Conservation (phyloP, 1,140 invertebrate genomes). For the Leptestheria dahalacensis region DNA sequence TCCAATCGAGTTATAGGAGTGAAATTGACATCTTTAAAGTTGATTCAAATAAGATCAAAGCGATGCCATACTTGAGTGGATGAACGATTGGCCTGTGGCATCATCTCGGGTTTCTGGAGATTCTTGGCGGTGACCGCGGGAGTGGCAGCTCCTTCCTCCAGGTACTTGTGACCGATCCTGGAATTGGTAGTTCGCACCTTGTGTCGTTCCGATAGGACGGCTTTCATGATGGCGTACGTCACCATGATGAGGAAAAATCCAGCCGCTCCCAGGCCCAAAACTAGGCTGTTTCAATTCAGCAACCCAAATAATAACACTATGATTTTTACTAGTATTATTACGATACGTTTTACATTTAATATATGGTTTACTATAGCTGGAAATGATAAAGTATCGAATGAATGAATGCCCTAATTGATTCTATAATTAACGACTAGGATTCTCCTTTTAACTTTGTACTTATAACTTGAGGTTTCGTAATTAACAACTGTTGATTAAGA, state of each 20-base stretch:
- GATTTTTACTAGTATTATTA: too few relatives aligned
- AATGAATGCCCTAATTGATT: background rate
- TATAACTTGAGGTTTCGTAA: background rate
- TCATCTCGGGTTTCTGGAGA: background rate
- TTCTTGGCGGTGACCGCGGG: background rate
- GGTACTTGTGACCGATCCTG: background rate
- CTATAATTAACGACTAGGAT: background rate
- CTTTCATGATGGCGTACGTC: background rate
- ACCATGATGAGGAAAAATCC: background rate
- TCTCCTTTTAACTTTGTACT: background rate
- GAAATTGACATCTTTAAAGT: too few relatives aligned
- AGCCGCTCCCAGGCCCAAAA: conserved; percentile 1
- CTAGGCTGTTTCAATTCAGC: background rate
- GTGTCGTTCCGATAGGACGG: background rate
- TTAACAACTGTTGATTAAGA: too few relatives aligned
- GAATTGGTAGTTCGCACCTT: background rate
- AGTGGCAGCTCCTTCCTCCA: background rate
- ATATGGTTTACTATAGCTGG: background rate
- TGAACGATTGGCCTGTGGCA: too few relatives aligned
- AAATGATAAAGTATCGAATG: background rate
- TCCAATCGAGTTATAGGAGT: too few relatives aligned
- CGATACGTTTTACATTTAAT: background rate
- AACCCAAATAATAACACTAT: background rate
- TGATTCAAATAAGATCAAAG: too few relatives aligned
- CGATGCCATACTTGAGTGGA: too few relatives aligned